phyloP scores from a whole-genome alignment of 2,113 vertebrate species.

The Ammodytes dubius region DNA sequence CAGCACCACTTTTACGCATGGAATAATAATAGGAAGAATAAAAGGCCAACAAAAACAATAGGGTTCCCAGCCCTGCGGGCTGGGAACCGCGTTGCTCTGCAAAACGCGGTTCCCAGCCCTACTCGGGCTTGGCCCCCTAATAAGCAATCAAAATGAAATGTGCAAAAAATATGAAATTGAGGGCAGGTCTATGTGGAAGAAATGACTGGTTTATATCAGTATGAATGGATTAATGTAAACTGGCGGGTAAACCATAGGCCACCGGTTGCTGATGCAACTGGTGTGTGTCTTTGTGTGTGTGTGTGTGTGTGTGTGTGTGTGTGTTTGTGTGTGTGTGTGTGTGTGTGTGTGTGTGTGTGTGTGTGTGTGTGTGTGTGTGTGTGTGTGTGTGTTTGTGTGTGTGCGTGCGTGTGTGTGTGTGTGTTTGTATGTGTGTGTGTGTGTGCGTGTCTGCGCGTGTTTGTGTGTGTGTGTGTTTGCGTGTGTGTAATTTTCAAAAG shows the following conservation, averaged over 20 bases:
- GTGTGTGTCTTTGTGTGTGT: neutral
- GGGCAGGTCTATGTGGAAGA: neutral
- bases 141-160: neutral
- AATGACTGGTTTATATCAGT: neutral
- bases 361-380: slow-evolving; percentile 14
- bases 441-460: slow-evolving; percentile 4
- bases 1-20: too few species aligned
- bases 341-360: slow-evolving; percentile 9
- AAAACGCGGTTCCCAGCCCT: too few species aligned
- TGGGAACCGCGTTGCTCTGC: too few species aligned
- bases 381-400: slow-evolving; percentile 6
- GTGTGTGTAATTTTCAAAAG: slow-evolving; percentile 49
- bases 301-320: neutral
- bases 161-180: neutral
- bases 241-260: neutral
- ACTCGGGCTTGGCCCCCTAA: too few species aligned
- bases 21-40: too few species aligned
- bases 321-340: slow-evolving; percentile 4
- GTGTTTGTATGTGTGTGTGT: slow-evolving; percentile 10
- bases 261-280: slow-evolving; percentile 48
- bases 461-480: slow-evolving; percentile 29
- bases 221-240: slow-evolving; percentile 13
- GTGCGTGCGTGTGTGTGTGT: neutral
- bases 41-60: too few species aligned
- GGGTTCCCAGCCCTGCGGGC: too few species aligned